Base-by-base conservation (phyloP, 2,888 invertebrate species). In the Ichneumoninae sp. region DNA sequence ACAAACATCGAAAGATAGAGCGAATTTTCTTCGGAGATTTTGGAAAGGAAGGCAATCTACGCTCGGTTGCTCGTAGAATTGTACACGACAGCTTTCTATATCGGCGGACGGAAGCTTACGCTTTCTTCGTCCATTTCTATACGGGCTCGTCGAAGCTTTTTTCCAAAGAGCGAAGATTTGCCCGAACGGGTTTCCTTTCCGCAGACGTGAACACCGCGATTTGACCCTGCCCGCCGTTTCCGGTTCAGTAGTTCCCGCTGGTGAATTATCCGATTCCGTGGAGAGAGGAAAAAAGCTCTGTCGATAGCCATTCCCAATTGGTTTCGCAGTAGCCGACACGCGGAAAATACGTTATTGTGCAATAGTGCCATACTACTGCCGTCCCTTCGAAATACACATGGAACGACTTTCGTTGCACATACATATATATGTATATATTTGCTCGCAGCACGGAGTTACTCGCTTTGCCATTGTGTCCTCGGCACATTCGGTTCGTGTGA, bases 251-350 rank as follows among this genome's bases (percentile, higher is more conserved):
- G 65, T 65, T 75, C 52, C 33, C 47, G 66, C n/a, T 22, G 47
- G 54, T 52, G 66, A 71, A 82, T 77, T 82, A 82, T 71, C 82
- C 33, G 33, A 19, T n/a, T 57, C 40, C 19, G 70, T 54, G 30
- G 8, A 33, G n/a, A 7, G 19, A 22, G 57, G 71, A 52, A 36
- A 40, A 60, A 40, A 74, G 44, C 26, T 63, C 60, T 50, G 60
- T 63, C 13, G 33, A 47, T 66, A 66, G 13, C 71, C 40, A 63
- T 77, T 77, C 66, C n/a, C 44, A 65, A 81, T 81, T 75, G 60
- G 69, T 40, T 81, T 81, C 6, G 65, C 65, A 52, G 65, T 22
- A 22, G 16, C 65, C 36, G 36, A 65, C 63, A 47, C n/a, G 44
- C n/a, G 40, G 22, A 26, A 44, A 60, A 74, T 50, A 65, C 50